These are phyloP conservation scores for Thymelicus acteon DNA, from an alignment of 2,888 invertebrate genomes.

Conservation along the genomic window DNA sequence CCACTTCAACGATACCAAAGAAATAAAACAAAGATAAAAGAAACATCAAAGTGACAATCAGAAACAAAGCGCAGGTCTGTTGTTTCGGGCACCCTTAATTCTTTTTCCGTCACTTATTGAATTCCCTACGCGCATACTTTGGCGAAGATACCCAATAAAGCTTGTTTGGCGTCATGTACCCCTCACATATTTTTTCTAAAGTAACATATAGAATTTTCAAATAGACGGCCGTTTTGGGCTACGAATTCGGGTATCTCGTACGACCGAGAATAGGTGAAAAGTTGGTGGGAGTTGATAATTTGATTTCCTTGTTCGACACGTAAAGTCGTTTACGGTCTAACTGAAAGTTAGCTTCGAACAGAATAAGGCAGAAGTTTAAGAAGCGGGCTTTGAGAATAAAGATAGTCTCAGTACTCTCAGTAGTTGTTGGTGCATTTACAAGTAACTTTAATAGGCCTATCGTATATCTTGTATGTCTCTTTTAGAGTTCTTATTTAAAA, in stretches of 20 bases:
- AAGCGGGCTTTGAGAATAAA: slow-evolving; percentile 58
- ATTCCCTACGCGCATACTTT: slow-evolving; percentile 76
- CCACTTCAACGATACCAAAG: neutral
- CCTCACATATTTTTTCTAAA: slow-evolving; percentile 71
- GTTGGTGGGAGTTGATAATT: slow-evolving; percentile 80
- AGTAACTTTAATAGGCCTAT: slow-evolving; percentile 45
- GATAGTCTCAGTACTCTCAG: slow-evolving; percentile 51
- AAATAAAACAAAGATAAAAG: slow-evolving; percentile 40
- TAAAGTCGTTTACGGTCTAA: slow-evolving; percentile 80
- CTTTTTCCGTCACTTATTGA: slow-evolving; percentile 78
- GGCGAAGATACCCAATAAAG: slow-evolving; percentile 79
- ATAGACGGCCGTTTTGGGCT: slow-evolving; percentile 64
- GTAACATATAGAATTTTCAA: slow-evolving; percentile 76
- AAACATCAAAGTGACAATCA: slow-evolving; percentile 59
- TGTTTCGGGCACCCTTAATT: slow-evolving; percentile 68
- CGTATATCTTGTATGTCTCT: slow-evolving; percentile 4
- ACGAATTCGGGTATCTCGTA: slow-evolving; percentile 70
- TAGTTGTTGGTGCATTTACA: slow-evolving; percentile 55
- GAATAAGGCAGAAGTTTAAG: slow-evolving; percentile 66
- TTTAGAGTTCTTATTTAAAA: neutral
- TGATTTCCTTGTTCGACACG: slow-evolving; percentile 82
- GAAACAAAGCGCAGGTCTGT: slow-evolving; percentile 61
- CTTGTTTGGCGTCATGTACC: slow-evolving; percentile 72
- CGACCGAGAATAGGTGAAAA: slow-evolving; percentile 71
- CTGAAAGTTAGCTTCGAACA: slow-evolving; percentile 71